Conservation (phyloP, 2,113 vertebrate species). For the Clarias batrachus region DNA sequence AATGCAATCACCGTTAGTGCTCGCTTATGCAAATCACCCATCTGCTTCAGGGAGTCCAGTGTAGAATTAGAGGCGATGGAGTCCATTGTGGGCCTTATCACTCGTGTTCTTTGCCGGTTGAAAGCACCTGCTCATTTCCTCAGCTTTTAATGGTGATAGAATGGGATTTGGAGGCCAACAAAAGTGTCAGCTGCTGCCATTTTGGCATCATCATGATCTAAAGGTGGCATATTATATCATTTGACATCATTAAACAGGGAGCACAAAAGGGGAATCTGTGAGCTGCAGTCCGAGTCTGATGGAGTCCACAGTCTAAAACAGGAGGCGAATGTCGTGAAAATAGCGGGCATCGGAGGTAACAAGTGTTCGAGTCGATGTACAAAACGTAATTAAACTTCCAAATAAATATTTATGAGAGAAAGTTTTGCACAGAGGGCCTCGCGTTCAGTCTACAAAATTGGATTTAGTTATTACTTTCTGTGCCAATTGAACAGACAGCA, state of each 20-base stretch:
- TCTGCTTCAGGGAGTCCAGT: conserved; percentile 49
- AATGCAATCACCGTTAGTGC: conserved; percentile 44
- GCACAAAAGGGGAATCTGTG: not conserved
- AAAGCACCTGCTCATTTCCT: conserved; percentile 33
- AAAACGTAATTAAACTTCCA: not conserved
- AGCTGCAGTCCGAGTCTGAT: not conserved
- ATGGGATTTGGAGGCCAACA: conserved; percentile 4
- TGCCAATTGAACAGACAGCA: not conserved
- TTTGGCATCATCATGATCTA: conserved; percentile 29
- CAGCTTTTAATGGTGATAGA: conserved; percentile 15
- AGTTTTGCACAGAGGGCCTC: not conserved
- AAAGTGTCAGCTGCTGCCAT: conserved; percentile 28
- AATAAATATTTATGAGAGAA: not conserved
- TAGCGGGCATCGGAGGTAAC: not conserved
- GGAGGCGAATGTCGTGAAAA: not conserved
- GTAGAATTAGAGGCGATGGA: conserved; percentile 36
- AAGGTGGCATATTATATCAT: not conserved
- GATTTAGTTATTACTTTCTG: not conserved
- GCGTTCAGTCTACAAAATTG: not conserved
- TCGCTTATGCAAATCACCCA: conserved; percentile 52
- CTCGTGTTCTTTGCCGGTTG: conserved; percentile 39
- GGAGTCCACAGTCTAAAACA: not conserved
- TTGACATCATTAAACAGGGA: not conserved
- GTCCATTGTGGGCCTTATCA: conserved; percentile 51
- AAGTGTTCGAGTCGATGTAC: not conserved